Evolutionary conservation across 1,140 invertebrate genomes (phyloP).

Genomic region (Drosophila tristis): DNA sequence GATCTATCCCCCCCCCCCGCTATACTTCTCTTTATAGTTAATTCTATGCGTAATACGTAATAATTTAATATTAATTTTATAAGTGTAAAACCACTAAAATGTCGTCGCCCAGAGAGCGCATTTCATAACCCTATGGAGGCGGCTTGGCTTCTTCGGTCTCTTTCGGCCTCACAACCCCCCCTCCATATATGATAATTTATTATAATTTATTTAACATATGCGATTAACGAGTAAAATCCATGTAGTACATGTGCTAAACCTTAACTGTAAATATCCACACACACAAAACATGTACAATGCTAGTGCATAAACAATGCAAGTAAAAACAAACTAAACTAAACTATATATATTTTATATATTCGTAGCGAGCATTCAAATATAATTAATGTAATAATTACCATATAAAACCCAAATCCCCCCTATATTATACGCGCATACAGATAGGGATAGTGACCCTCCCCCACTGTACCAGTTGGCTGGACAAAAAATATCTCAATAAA

Average conservation of each 20-base stretch:
- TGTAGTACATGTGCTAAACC: slow-evolving; percentile 45
- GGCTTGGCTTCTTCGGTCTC: too few species aligned
- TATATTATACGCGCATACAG: slow-evolving; percentile 44
- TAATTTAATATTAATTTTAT: slow-evolving; percentile 19
- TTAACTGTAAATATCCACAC: slow-evolving; percentile 60
- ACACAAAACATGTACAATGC: slow-evolving; percentile 45
- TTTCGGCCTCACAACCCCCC: too few species aligned
- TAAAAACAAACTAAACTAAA: slow-evolving; percentile 24
- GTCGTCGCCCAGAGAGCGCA: slow-evolving; percentile 79
- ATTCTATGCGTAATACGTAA: slow-evolving; percentile 61
- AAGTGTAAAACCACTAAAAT: slow-evolving; percentile 57
- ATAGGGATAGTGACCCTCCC: slow-evolving; percentile 51
- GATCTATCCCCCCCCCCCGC: slow-evolving; percentile 5
- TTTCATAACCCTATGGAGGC: slow-evolving; percentile 55
- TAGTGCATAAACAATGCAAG: slow-evolving; percentile 33
- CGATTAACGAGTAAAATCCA: slow-evolving; percentile 15
- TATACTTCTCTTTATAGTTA: slow-evolving; percentile 42
- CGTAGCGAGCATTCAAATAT: slow-evolving; percentile 62
- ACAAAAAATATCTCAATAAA: slow-evolving; percentile 78
- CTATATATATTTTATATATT: slow-evolving; percentile 54
- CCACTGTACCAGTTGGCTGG: slow-evolving; percentile 71
- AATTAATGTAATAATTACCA: slow-evolving; percentile 45
- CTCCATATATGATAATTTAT: slow-evolving; percentile 60
- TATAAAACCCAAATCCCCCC: slow-evolving; percentile 33
- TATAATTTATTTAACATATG: slow-evolving; percentile 59